Conservation (phyloP, 2,113 vertebrate genomes). For the Circaetus cinerascens region DNA sequence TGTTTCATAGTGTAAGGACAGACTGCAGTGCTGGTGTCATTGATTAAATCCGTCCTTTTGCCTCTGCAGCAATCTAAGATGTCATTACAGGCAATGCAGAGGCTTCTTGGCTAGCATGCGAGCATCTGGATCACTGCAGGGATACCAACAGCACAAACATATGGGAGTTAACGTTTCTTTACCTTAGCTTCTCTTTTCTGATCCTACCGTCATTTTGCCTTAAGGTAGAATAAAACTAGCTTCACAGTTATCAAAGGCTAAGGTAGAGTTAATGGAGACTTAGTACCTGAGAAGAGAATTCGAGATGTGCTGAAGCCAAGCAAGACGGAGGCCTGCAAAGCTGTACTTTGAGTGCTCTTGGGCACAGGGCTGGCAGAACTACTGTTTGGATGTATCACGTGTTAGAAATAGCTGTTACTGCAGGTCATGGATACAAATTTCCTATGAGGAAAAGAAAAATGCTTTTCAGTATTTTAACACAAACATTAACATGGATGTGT, state of each 20-base stretch:
- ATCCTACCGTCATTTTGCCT: neutral
- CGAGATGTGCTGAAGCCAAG: neutral
- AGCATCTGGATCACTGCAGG: conserved; percentile 4
- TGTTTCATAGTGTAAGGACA: neutral
- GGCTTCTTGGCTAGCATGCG: neutral
- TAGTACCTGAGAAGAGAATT: neutral
- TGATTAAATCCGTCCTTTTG: conserved; percentile 30
- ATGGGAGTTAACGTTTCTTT: neutral
- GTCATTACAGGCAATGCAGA: neutral
- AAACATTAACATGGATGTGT: neutral
- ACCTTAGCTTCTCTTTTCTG: neutral
- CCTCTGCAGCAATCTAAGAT: conserved; percentile 7
- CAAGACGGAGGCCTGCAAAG: neutral
- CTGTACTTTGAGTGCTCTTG: neutral
- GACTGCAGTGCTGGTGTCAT: conserved; percentile 13
- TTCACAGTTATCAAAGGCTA: neutral
- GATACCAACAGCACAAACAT: neutral
- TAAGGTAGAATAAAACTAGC: neutral
- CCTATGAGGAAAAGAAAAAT: neutral
- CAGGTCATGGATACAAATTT: neutral
- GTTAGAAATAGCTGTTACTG: neutral
- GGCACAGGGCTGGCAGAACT: neutral
- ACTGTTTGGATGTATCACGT: neutral
- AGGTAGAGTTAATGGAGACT: neutral
- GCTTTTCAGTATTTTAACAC: neutral